A percentile compares a stretch with the other conserved stretches of the same genome.
Conservation (phyloP, 2,888 invertebrate species). For the Polymixis flavicincta region DNA sequence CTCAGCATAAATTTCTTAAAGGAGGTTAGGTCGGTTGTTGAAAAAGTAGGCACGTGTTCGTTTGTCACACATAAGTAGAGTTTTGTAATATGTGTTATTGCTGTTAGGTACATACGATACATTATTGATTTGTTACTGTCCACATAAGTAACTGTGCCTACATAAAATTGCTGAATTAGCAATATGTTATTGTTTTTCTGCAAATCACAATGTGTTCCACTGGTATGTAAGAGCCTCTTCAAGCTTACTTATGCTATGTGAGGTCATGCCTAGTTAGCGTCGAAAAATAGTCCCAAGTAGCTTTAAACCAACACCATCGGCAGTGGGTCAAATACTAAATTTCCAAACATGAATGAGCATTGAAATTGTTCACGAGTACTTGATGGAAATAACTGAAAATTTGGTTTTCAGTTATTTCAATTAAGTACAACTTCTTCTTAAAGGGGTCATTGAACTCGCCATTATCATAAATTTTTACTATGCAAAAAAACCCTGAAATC, state of each 20-base stretch:
- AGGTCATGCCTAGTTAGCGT: too few relatives aligned
- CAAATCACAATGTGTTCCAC: neutral
- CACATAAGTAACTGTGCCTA: neutral
- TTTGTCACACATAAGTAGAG: conserved; percentile 41
- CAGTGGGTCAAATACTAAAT: neutral
- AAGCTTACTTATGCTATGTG: neutral
- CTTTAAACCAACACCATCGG: neutral
- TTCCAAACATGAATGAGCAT: neutral
- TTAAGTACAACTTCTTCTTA: too few relatives aligned
- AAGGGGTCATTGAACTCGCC: neutral
- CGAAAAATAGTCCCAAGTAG: neutral
- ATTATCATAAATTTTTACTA: neutral
- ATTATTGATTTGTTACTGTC: conserved; percentile 7
- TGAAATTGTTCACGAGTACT: neutral
- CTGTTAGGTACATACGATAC: conserved; percentile 22
- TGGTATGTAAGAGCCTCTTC: neutral
- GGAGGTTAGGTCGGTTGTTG: conserved; percentile 57
- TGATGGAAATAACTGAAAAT: neutral
- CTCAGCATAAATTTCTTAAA: conserved; percentile 61
- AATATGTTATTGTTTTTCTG: conserved; percentile 14
- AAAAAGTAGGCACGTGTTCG: conserved; percentile 58
- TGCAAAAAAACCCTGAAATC: neutral
- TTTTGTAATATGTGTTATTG: conserved; percentile 45
- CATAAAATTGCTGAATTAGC: neutral
- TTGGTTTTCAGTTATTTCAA: too few relatives aligned